Percentiles rank a stretch among this genome's conserved stretches.
Evolutionary conservation across 53 echinoderm and acorn worm genomes (phyloP).

Genomic region (Pentamera pediparva): DNA sequence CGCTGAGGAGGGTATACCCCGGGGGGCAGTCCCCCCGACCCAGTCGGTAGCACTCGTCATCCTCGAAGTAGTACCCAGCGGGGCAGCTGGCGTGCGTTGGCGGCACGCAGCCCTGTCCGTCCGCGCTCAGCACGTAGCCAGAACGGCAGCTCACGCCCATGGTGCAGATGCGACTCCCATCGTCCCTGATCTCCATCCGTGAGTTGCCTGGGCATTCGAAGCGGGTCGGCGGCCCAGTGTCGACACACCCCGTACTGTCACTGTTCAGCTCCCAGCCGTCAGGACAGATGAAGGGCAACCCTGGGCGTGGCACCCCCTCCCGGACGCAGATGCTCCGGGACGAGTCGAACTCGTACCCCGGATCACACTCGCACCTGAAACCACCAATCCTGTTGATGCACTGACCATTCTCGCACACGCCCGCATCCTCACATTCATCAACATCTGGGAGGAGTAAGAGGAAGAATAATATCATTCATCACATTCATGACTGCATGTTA

Average conservation of each 20-base stretch:
- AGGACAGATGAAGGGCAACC: background rate
- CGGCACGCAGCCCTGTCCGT: slow-evolving; percentile 25
- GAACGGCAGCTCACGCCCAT: background rate
- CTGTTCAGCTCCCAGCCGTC: background rate
- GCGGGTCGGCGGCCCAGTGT: background rate
- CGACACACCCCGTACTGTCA: background rate
- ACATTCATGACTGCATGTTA: background rate
- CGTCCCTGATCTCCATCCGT: background rate
- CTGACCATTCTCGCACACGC: slow-evolving; percentile 54
- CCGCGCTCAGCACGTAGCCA: slow-evolving; percentile 29
- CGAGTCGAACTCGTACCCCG: slow-evolving; percentile 46
- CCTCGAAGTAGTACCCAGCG: background rate
- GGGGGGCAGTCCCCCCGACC: background rate
- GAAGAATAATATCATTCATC: background rate
- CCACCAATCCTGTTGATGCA: slow-evolving; percentile 59
- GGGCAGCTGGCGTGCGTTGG: background rate
- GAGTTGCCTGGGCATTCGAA: too few species aligned
- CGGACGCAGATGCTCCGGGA: slow-evolving; percentile 42
- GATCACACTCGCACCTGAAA: slow-evolving; percentile 57
- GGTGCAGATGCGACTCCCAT: background rate
- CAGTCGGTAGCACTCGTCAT: background rate
- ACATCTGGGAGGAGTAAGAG: slow-evolving; percentile 43
- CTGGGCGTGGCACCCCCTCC: background rate
- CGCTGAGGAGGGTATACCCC: slow-evolving; percentile 20
- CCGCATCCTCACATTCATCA: slow-evolving; percentile 51